phyloP scores from a whole-genome alignment of 2,797 vertebrate genomes.

The Amblyraja radiata region DNA sequence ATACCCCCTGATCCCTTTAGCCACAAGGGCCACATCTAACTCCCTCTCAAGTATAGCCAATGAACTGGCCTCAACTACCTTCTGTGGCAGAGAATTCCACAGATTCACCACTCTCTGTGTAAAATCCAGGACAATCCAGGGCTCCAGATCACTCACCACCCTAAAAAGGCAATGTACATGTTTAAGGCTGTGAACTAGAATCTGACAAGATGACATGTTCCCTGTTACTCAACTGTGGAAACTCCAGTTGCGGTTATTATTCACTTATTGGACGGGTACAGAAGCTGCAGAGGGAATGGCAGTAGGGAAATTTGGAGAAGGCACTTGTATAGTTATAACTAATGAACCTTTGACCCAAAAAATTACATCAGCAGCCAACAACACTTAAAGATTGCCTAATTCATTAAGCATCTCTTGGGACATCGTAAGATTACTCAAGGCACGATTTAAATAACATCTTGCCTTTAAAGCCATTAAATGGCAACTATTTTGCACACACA shows the following conservation, averaged over 20 bases:
- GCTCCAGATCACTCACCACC: no score
- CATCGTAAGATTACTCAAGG: not conserved
- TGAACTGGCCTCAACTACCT: no score
- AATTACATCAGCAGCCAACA: not conserved
- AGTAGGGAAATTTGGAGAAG: not conserved
- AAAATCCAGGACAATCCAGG: no score
- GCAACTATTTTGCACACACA: no score
- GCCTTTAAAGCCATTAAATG: not conserved
- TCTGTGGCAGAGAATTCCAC: no score
- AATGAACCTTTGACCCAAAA: not conserved
- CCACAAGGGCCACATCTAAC: no score
- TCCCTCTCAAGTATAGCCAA: no score
- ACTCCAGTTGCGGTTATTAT: not conserved
- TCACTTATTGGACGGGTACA: not conserved
- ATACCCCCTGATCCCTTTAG: no score
- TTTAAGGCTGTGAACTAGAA: not conserved
- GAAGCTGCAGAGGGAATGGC: not conserved
- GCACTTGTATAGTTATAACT: not conserved
- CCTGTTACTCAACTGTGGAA: not conserved
- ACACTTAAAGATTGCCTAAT: not conserved
- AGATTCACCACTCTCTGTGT: no score
- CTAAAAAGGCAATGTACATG: not conserved
- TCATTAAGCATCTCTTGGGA: not conserved
- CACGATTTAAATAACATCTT: not conserved
- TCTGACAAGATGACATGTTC: not conserved